Evolutionary conservation across 2,797 vertebrate genomes (phyloP).

Genomic region (Capromys pilorides): DNA sequence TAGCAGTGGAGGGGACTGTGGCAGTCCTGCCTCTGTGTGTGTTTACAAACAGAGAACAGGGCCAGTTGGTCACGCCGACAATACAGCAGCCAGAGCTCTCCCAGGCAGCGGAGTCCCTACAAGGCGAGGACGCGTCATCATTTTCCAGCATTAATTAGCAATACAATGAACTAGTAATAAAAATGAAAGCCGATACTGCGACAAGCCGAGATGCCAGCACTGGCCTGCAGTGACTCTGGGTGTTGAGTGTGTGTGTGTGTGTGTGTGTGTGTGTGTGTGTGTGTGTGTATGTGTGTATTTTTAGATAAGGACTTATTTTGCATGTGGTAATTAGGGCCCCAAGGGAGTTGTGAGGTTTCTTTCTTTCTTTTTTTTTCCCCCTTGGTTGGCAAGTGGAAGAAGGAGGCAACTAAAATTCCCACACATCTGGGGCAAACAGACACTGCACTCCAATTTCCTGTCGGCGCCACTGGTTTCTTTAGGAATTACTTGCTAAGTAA

Average conservation of each 20-base stretch:
- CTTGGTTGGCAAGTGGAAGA: slow-evolving; percentile 66
- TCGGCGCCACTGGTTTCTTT: slow-evolving; percentile 84
- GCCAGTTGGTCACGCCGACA: slow-evolving; percentile 18
- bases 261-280: slow-evolving; percentile 71
- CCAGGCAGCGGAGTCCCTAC: not conserved
- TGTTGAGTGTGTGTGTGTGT: slow-evolving; percentile 60
- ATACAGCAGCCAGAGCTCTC: slow-evolving; percentile 4
- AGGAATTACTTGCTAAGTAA: slow-evolving; percentile 87
- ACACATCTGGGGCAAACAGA: slow-evolving; percentile 87
- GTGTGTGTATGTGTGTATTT: slow-evolving; percentile 75
- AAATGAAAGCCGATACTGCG: slow-evolving; percentile 17
- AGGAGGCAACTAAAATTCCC: slow-evolving; percentile 84
- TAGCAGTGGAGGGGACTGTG: accelerated
- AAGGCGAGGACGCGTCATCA: not conserved
- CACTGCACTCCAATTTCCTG: slow-evolving; percentile 85
- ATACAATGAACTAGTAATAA: slow-evolving; percentile 61
- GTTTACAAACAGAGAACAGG: slow-evolving; percentile 34
- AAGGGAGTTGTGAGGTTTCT: slow-evolving; percentile 4
- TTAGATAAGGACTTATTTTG: slow-evolving; percentile 78
- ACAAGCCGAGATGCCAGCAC: not conserved
- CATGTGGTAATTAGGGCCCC: slow-evolving; percentile 83
- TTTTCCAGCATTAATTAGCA: slow-evolving; percentile 77
- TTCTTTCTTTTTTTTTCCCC: not conserved
- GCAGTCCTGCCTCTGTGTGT: not conserved
- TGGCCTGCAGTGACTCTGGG: slow-evolving; percentile 68